Base-by-base conservation (phyloP, 2,888 invertebrate species). In the Oscheius sp. region DNA sequence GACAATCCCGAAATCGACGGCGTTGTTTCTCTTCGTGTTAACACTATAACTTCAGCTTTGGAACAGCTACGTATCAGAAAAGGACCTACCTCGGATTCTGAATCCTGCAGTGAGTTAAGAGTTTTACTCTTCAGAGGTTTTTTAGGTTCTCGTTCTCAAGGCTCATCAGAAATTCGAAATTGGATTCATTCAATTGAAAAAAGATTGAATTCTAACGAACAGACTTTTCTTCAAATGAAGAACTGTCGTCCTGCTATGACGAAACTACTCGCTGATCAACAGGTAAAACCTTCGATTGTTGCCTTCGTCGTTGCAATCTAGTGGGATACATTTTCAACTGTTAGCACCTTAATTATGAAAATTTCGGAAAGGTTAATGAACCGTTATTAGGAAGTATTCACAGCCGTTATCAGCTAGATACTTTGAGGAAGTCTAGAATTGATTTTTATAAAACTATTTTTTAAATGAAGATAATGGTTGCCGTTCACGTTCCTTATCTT, bases 41-140 rank as follows among this genome's bases (percentile, higher is more conserved):
- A 72, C 56, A 78, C 78, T 20, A 75, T 78, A 26, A 74, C 73
- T 64, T 73, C 73, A 28, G 78, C 78, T 14, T 73, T 78, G 72
- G 77, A 78, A 32, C 77, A 77, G 44, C 62, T 78, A 14, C 66
- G 71, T 36, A 61, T 77, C 2, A 59, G 70, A 17, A 56, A 70
- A 49, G 65, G 45, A 12, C 51, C 67, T 14, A 67, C 63, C 56
- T 62, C 70, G 9, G 74, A 74, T 26, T 71, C 77, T 38, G 74
- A 74, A 61, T 69, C 74, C 36, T 71, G 67, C 51, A 71, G 77
- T 74, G 41, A 70, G 72, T 68, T 9, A 4, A 14, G 6, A 1
- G 2, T 24, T 4, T 54, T 24, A 30, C 20, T 28, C 22, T 28
- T 2, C 24, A 20, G 24, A 38, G 45, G 26, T 6, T 26, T 47